These are phyloP conservation scores for Nymphalis io DNA, from an alignment of 1,140 invertebrate species.

Conservation along the genomic window DNA sequence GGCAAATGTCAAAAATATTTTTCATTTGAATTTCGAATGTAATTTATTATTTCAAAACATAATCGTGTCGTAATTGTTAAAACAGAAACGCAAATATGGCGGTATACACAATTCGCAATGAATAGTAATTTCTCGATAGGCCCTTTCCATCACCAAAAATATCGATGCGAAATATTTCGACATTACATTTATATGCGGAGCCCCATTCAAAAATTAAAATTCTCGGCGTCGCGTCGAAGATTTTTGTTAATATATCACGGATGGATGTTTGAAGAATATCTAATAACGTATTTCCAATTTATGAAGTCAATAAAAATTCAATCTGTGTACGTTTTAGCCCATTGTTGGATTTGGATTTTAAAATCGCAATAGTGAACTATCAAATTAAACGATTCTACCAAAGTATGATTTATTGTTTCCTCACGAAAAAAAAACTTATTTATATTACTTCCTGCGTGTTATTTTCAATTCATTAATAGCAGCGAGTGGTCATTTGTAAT, in stretches of 20 bases:
- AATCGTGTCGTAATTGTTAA: conserved; percentile 19
- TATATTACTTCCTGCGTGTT: conserved; percentile 26
- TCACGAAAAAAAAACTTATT: conserved; percentile 25
- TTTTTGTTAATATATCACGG: conserved; percentile 68
- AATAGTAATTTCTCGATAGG: conserved; percentile 18
- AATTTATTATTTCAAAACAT: conserved; percentile 33
- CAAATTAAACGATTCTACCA: conserved; percentile 9
- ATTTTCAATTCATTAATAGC: conserved; percentile 25
- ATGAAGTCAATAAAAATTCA: conserved; percentile 57
- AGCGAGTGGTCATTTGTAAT: background rate
- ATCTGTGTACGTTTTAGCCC: conserved; percentile 38
- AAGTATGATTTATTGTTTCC: conserved; percentile 36
- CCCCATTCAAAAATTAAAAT: conserved; percentile 57
- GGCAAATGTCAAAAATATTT: no score
- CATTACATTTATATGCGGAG: conserved; percentile 54
- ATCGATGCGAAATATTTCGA: conserved; percentile 47
- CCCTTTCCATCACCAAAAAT: conserved; percentile 50
- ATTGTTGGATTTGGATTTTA: conserved; percentile 47
- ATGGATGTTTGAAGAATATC: conserved; percentile 56
- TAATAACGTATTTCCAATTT: conserved; percentile 48
- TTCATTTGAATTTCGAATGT: background rate
- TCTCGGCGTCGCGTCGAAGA: conserved; percentile 51
- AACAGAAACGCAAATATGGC: conserved; percentile 20
- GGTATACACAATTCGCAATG: conserved; percentile 45
- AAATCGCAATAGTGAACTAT: conserved; percentile 5